phyloP scores from a whole-genome alignment of 2,113 vertebrate species.

The Synodontis membranacea region DNA sequence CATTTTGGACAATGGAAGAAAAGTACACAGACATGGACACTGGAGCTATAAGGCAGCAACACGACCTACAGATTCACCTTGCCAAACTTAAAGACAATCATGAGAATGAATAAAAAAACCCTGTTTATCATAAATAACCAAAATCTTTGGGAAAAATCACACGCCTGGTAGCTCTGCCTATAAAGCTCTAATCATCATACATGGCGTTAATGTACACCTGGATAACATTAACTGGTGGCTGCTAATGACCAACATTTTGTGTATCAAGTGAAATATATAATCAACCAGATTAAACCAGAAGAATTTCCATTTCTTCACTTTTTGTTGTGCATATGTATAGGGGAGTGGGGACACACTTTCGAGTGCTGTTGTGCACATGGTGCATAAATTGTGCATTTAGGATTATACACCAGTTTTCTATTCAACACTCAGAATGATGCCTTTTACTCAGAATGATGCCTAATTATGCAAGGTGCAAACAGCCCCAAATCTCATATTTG shows the following conservation, averaged over 20 bases:
- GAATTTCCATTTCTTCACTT: neutral
- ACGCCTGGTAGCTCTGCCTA: neutral
- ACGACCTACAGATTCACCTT: neutral
- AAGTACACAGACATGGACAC: neutral
- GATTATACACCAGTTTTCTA: neutral
- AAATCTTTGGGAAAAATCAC: neutral
- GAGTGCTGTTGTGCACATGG: neutral
- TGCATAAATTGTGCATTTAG: neutral
- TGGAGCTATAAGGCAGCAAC: neutral
- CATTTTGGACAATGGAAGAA: neutral
- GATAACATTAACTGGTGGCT: neutral
- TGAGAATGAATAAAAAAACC: neutral
- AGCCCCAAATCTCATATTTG: neutral
- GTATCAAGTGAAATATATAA: neutral
- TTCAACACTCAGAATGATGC: neutral
- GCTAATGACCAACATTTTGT: neutral
- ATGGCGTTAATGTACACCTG: neutral
- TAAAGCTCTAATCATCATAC: neutral
- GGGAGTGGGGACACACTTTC: neutral
- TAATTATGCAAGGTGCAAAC: neutral
- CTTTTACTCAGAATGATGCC: neutral
- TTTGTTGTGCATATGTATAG: neutral
- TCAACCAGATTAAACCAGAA: no score
- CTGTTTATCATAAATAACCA: neutral
- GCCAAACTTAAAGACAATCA: neutral